Evolutionary conservation across 2,113 vertebrate genomes (phyloP).

Genomic region (Sorex araneus): DNA sequence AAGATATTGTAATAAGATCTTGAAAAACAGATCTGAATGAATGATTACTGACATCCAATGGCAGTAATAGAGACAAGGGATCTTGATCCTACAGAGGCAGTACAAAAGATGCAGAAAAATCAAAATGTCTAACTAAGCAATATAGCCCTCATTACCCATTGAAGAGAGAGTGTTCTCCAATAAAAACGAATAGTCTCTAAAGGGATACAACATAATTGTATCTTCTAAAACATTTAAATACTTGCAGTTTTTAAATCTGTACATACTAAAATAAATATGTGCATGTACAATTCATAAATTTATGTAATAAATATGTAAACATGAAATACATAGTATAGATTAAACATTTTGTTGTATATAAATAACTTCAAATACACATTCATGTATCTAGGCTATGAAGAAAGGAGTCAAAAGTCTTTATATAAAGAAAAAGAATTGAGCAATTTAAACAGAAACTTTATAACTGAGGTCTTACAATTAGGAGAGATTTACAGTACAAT

Average conservation of each 20-base stretch:
- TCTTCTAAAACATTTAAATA: neutral
- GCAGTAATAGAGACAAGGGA: neutral
- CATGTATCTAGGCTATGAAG: too few relatives aligned
- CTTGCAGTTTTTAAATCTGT: neutral
- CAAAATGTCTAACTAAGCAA: neutral
- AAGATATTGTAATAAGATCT: neutral
- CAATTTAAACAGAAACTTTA: neutral
- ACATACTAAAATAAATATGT: neutral
- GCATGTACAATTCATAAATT: neutral
- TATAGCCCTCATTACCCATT: neutral
- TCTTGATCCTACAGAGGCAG: neutral
- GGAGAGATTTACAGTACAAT: neutral
- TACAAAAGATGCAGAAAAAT: neutral
- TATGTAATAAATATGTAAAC: too few relatives aligned
- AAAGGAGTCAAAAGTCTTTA: neutral
- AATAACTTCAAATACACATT: too few relatives aligned
- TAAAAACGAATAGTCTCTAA: neutral
- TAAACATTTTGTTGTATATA: too few relatives aligned
- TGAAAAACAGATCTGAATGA: neutral
- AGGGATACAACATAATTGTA: neutral
- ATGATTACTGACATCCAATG: neutral
- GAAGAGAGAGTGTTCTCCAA: neutral
- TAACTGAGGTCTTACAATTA: neutral
- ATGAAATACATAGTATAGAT: too few relatives aligned
- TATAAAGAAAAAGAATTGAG: neutral